Evolutionary conservation across 1,140 invertebrate genomes (phyloP).

Genomic region (Rhopalosiphum maidis): DNA sequence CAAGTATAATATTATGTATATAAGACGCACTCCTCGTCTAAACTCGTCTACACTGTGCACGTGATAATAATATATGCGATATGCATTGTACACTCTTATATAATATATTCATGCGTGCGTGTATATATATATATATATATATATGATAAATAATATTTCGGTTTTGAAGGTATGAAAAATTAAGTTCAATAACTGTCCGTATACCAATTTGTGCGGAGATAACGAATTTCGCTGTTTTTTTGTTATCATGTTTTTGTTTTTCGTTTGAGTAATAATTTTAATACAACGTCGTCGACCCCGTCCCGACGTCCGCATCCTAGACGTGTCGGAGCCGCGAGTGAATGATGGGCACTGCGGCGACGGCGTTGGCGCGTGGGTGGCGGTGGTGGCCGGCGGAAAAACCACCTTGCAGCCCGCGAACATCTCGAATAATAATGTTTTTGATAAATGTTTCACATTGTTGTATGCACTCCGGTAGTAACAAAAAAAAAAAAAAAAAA

Average conservation of each 20-base stretch:
- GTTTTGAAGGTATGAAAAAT: slow-evolving; percentile 22
- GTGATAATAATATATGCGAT: background rate
- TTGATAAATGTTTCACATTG: slow-evolving; percentile 46
- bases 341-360: background rate
- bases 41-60: too few species aligned
- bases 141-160: background rate
- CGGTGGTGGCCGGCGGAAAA: background rate
- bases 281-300: background rate
- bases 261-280: slow-evolving; percentile 15
- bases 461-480: background rate
- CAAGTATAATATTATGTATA: background rate
- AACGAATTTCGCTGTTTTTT: background rate
- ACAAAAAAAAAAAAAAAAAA: background rate
- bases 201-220: slow-evolving; percentile 29
- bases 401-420: background rate
- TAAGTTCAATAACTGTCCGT: slow-evolving; percentile 2
- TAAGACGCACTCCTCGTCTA: background rate
- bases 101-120: background rate
- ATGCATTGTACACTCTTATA: background rate
- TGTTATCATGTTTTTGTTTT: background rate
- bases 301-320: background rate
- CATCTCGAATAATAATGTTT: slow-evolving; percentile 50
- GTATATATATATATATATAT: background rate
- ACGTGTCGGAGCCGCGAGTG: background rate
- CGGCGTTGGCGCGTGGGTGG: background rate